Conservation (phyloP, 2,113 vertebrate genomes). For the Halcyon malimbica region DNA sequence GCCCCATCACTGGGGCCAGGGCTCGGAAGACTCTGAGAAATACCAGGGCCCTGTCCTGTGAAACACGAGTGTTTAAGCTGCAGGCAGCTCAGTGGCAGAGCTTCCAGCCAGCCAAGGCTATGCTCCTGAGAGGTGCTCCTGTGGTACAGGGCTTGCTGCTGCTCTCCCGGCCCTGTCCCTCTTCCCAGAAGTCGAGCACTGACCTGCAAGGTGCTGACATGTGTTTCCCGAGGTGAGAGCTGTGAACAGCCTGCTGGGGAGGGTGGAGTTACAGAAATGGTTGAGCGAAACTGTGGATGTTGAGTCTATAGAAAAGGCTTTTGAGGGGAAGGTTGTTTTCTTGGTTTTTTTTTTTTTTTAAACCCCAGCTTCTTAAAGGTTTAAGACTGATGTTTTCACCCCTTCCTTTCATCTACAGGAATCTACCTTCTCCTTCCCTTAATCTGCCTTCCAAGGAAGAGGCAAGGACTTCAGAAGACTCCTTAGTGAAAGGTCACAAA, state of each 20-base stretch:
- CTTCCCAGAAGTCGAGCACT: background rate
- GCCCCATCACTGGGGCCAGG: no score
- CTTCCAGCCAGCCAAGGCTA: background rate
- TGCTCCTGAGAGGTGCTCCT: accelerated
- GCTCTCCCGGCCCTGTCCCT: accelerated
- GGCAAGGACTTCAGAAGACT: background rate
- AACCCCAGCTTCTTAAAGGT: background rate
- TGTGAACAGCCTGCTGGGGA: background rate
- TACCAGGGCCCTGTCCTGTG: background rate
- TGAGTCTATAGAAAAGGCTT: background rate
- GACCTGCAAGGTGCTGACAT: background rate
- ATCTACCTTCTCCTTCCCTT: background rate
- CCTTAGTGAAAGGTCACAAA: background rate
- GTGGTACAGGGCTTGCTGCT: background rate
- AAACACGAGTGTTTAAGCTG: accelerated
- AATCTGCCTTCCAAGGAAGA: background rate
- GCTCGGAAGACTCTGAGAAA: background rate
- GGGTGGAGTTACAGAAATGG: background rate
- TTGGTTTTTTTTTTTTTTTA: background rate
- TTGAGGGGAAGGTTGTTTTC: background rate
- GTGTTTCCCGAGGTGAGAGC: background rate
- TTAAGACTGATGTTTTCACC: background rate
- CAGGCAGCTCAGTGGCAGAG: background rate
- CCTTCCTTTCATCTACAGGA: background rate
- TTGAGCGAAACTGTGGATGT: background rate